A percentile compares a stretch with the other conserved stretches of the same genome.
phyloP scores from a whole-genome alignment of 37 sponge, comb jelly and placozoan species.

The Axinella damicornis region DNA sequence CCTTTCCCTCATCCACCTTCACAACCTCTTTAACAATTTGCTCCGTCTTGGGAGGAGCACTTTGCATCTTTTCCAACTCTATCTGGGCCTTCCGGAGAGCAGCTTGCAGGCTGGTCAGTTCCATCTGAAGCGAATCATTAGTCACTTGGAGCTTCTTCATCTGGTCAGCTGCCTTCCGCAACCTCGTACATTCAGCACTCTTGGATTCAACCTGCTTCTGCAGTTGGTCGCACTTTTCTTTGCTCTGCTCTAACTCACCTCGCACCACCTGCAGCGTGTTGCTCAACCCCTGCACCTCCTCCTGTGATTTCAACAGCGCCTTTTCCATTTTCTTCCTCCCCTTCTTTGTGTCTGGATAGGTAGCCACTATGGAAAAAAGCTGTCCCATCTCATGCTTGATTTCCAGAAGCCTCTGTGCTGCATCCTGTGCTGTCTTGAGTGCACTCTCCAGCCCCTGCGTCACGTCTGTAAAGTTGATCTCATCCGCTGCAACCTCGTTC shows the following conservation, averaged over 20 bases:
- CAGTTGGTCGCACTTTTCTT: conserved; percentile 30
- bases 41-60: background rate
- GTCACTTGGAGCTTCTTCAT: conserved; percentile 27
- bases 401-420: conserved; percentile 32
- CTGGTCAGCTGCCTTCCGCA: conserved; percentile 47
- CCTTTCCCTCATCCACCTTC: background rate
- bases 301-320: conserved; percentile 75
- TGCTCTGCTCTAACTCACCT: conserved; percentile 39
- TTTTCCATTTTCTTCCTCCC: conserved; percentile 77
- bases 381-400: conserved; percentile 69
- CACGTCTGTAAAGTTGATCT: conserved; percentile 57
- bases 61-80: conserved; percentile 15
- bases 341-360: conserved; percentile 72
- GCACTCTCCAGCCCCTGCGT: conserved; percentile 59
- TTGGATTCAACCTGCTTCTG: conserved; percentile 64
- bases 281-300: conserved; percentile 50
- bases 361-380: conserved; percentile 43
- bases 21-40: background rate
- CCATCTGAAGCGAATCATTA: conserved; percentile 46
- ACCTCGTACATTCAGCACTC: conserved; percentile 43
- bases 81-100: conserved; percentile 20
- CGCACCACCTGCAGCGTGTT: conserved; percentile 1
- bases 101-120: conserved; percentile 19
- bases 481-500: conserved; percentile 41
- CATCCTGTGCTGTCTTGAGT: conserved; percentile 46